Evolutionary conservation across 2,113 vertebrate genomes (phyloP), one percentile per base, ranked within the genome.

Genomic region (Anhinga anhinga): DNA sequence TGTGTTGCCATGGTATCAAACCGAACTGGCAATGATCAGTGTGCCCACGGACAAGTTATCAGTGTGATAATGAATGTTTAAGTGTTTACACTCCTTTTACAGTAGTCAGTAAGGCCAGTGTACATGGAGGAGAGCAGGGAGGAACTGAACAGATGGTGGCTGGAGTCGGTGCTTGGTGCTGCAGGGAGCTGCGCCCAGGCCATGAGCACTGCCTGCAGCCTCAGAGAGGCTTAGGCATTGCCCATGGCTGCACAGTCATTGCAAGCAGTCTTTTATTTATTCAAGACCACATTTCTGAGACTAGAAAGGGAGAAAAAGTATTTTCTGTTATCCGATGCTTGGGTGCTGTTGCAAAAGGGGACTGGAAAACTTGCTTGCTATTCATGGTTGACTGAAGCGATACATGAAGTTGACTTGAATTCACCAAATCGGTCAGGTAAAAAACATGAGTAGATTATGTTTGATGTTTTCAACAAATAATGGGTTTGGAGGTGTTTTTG

Each of bases 21-120:
- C 65, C 0, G 0, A 49, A 27, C 70, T 47, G 67, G 32, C 50
- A 29, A 1, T 0, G 2, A 36, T 55, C 61, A 19, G 5, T 32
- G 83, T 74, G 36, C 38, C 53, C 0, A 0, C 1, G 2, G 42
- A 76, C 25, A 44, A 18, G 29, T n/a, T 66, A 59, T 38, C 88
- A 22, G 59, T n/a, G 56, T 19, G 44, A 13, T 66, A 63, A 29
- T 65, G 44, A 40, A 9, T 15, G 21, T 61, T 44, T 10, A 55
- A 40, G 36, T 53, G 53, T 69, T 93, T 40, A 23, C 36, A 4
- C 7, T 66, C 0, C 0, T 59, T 83, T 93, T 50, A 18, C 25
- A 58, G 11, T 10, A 7, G 34, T 52, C 8, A 4, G 2, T 63
- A 45, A 55, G 26, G 21, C 4, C 0, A 1, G 26, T 9, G 30